phyloP scores from a whole-genome alignment of 2,797 vertebrate species.

The Leuciscus waleckii region DNA sequence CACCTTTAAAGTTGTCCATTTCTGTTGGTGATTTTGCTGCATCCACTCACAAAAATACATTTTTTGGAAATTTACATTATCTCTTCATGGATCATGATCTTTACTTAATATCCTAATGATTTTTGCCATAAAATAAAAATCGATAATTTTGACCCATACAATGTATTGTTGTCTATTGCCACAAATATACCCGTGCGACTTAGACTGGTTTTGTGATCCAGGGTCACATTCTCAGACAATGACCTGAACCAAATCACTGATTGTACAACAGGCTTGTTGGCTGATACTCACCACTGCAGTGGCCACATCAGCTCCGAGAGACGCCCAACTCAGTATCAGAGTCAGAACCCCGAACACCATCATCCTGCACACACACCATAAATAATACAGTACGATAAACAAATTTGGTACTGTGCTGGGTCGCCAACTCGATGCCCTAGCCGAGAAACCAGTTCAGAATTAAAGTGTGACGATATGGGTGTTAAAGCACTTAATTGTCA shows the following conservation, averaged over 20 bases:
- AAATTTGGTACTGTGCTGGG: background rate
- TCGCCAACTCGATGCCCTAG: background rate
- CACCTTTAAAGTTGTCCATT: too few relatives aligned
- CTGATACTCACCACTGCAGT: conserved; percentile 85
- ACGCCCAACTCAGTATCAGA: conserved; percentile 91
- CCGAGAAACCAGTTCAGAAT: background rate
- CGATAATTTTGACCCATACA: too few relatives aligned
- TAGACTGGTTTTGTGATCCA: too few relatives aligned
- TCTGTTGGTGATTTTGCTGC: too few relatives aligned
- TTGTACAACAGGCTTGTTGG: background rate
- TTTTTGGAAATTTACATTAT: too few relatives aligned
- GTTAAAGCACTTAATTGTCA: background rate
- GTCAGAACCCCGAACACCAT: conserved; percentile 89
- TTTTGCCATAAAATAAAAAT: too few relatives aligned
- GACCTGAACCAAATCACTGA: background rate
- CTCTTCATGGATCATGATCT: too few relatives aligned
- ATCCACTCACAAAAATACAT: too few relatives aligned
- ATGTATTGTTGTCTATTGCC: too few relatives aligned
- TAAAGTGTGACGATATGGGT: background rate
- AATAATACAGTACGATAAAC: background rate
- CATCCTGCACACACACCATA: conserved; percentile 79
- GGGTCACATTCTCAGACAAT: background rate
- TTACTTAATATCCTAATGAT: too few relatives aligned
- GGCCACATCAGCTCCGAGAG: conserved; percentile 83
- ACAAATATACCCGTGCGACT: too few relatives aligned